Percentiles rank a stretch among this genome's conserved stretches.
phyloP scores from a whole-genome alignment of 2,797 vertebrate genomes.

The Acanthiza pusilla region DNA sequence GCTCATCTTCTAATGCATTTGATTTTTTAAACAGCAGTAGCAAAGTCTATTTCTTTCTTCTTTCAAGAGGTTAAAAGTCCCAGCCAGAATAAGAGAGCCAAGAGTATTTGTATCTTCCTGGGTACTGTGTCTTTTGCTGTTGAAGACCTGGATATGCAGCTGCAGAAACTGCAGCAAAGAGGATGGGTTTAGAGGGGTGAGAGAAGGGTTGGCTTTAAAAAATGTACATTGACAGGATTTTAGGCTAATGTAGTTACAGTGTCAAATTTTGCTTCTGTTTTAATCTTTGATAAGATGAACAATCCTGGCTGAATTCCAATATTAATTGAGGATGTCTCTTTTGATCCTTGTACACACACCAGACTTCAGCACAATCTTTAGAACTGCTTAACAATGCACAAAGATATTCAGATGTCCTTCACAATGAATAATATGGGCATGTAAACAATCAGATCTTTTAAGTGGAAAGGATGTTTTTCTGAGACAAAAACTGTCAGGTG shows the following conservation, averaged over 20 bases:
- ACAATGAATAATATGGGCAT: background rate
- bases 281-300: slow-evolving; percentile 16
- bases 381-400: background rate
- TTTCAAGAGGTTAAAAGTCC: background rate
- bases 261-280: slow-evolving; percentile 22
- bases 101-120: background rate
- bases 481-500: background rate
- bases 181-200: background rate
- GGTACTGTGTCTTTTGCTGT: background rate
- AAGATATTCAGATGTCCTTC: background rate
- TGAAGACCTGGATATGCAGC: background rate
- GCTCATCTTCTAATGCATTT: background rate
- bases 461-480: background rate
- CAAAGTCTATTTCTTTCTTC: background rate
- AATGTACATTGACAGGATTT: background rate
- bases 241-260: background rate
- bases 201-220: background rate
- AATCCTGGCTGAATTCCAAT: slow-evolving; percentile 39
- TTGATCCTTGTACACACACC: background rate
- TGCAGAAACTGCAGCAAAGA: background rate
- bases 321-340: slow-evolving; percentile 30
- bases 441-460: background rate
- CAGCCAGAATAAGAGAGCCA: background rate
- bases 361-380: background rate
- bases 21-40: background rate